Conservation (phyloP, 2,888 invertebrate species). For the Athripsodes cinereus region DNA sequence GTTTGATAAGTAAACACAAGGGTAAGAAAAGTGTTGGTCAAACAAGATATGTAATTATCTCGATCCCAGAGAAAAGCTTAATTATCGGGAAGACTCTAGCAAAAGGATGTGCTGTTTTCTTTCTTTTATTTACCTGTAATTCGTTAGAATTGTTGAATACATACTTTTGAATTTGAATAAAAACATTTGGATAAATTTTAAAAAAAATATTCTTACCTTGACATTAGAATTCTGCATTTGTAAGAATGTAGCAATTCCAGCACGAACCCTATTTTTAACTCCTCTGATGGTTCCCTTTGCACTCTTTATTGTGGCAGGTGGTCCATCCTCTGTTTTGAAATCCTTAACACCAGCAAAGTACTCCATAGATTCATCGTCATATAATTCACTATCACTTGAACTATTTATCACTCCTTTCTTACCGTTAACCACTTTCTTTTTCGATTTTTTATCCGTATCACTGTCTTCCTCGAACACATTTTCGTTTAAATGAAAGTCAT, state of each 20-base stretch:
- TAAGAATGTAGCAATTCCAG: constrained; percentile 92
- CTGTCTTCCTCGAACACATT: constrained; percentile 45
- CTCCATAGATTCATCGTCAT: constrained; percentile 51
- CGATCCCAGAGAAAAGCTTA: no score
- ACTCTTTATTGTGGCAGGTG: constrained; percentile 81
- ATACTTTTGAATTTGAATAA: no score
- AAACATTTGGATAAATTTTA: no score
- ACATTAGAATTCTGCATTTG: constrained; percentile 68
- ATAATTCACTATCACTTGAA: constrained; percentile 29
- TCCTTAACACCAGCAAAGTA: constrained; percentile 78
- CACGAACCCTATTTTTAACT: constrained; percentile 88
- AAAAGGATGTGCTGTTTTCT: no score
- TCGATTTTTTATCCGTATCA: constrained; percentile 34
- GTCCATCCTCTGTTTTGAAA: constrained; percentile 55
- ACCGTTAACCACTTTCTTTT: constrained; percentile 36
- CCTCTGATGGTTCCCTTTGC: constrained; percentile 90
- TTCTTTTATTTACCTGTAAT: no score
- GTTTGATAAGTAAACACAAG: no score
- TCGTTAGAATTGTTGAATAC: no score
- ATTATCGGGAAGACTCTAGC: no score
- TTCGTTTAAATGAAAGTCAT: constrained; percentile 78
- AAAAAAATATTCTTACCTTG: constrained; percentile 66
- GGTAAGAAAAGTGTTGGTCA: no score
- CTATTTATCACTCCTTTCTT: constrained; percentile 15
- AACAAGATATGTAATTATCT: no score